Percentiles rank a stretch among this genome's conserved stretches.
These are phyloP conservation scores for Catostomus latipinnis DNA, from an alignment of 2,797 vertebrate species.

Conservation along the genomic window DNA sequence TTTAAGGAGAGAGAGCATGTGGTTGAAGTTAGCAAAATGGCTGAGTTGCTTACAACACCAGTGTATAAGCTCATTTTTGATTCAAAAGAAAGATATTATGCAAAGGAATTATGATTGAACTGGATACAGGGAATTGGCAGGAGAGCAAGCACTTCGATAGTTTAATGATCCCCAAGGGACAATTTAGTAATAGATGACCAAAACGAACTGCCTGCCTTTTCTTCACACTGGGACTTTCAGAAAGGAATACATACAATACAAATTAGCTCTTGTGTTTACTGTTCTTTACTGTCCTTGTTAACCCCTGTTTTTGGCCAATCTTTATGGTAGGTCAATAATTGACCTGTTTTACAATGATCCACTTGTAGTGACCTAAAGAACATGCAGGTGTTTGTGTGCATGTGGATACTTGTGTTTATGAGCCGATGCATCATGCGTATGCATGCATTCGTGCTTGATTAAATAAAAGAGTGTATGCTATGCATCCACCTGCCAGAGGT, in stretches of 20 bases:
- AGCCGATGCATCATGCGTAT: slow-evolving; percentile 49
- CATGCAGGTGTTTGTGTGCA: slow-evolving; percentile 44
- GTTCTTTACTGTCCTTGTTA: slow-evolving; percentile 8
- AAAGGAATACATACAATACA: slow-evolving; percentile 1
- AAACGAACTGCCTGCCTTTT: slow-evolving; percentile 1
- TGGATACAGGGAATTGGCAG: slow-evolving; percentile 24
- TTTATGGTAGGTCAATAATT: slow-evolving; percentile 64
- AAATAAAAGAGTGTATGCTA: slow-evolving; percentile 48
- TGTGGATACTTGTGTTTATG: slow-evolving; percentile 27
- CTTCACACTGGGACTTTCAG: background rate
- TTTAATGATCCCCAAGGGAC: background rate
- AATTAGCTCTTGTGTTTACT: background rate
- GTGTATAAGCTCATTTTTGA: slow-evolving; percentile 10
- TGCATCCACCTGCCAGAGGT: slow-evolving; percentile 63
- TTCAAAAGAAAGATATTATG: slow-evolving; percentile 3
- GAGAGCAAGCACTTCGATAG: slow-evolving; percentile 2
- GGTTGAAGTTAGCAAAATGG: background rate
- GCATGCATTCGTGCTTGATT: slow-evolving; percentile 55
- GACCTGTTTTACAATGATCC: slow-evolving; percentile 59
- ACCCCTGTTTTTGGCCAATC: slow-evolving; percentile 53
- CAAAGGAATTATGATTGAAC: slow-evolving; percentile 30
- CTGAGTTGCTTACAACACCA: background rate
- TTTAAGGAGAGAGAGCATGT: background rate
- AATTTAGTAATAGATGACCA: background rate
- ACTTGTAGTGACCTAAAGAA: slow-evolving; percentile 47